Percentiles rank a stretch among this genome's conserved stretches.
These are phyloP conservation scores for Pinctada fucata DNA, from an alignment of 2,888 invertebrate genomes.

Conservation along the genomic window DNA sequence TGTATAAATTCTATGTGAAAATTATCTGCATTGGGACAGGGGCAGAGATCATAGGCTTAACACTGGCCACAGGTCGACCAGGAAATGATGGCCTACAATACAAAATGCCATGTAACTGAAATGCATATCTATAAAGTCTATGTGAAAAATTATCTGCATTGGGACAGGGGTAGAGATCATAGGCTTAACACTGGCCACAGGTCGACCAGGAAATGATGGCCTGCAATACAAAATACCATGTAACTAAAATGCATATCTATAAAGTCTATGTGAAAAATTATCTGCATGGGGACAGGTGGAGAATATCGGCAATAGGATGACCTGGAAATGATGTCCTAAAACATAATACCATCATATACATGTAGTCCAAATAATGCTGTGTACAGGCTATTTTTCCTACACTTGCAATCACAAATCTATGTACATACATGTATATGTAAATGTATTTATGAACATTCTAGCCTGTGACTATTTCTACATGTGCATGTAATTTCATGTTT, in stretches of 20 bases:
- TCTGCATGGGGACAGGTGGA: conserved; percentile 68
- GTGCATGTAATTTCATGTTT: too few species aligned
- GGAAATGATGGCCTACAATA: neutral
- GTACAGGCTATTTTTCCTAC: too few species aligned
- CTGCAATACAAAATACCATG: neutral
- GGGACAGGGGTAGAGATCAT: too few species aligned
- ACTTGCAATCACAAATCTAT: too few species aligned
- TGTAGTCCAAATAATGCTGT: too few species aligned
- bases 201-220: conserved; percentile 58
- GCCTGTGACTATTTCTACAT: too few species aligned
- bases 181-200: conserved; percentile 84
- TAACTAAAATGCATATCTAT: neutral
- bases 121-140: too few species aligned
- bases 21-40: conserved; percentile 77
- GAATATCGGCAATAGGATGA: conserved; percentile 83
- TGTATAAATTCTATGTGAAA: neutral
- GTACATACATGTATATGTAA: too few species aligned
- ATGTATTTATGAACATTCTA: too few species aligned
- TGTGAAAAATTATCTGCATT: too few species aligned
- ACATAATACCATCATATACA: too few species aligned
- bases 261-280: neutral
- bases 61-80: conserved; percentile 80
- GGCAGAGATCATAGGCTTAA: conserved; percentile 88
- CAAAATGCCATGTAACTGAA: too few species aligned
- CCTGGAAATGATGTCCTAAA: conserved; percentile 6